These are phyloP conservation scores for Drosophila cracens DNA, from an alignment of 2,888 invertebrate species.

Conservation along the genomic window DNA sequence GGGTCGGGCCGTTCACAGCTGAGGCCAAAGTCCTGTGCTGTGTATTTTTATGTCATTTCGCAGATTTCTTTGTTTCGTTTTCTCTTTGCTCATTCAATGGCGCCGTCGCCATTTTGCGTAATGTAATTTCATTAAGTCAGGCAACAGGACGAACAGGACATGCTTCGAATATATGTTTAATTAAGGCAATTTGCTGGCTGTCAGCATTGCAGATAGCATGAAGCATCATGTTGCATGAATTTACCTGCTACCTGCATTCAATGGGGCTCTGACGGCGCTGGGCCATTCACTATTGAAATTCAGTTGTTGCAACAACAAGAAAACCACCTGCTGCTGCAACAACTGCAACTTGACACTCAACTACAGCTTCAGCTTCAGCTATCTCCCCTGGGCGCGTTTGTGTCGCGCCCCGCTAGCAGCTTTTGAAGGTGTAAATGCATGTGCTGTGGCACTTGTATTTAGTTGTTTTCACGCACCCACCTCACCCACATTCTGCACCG, in stretches of 20 bases:
- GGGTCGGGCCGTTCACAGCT: slow-evolving; percentile 5
- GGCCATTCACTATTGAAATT: slow-evolving; percentile 18
- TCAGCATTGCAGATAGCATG: slow-evolving; percentile 30
- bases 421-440: slow-evolving; percentile 45
- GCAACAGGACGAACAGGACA: slow-evolving; percentile 31
- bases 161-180: slow-evolving; percentile 49
- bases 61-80: slow-evolving; percentile 55
- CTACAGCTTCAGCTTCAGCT: slow-evolving; percentile 3
- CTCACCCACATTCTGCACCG: not conserved
- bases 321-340: slow-evolving; percentile 44
- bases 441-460: slow-evolving; percentile 44
- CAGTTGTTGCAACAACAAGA: slow-evolving; percentile 26
- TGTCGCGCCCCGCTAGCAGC: slow-evolving; percentile 27
- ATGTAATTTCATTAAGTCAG: slow-evolving; percentile 70
- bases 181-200: slow-evolving; percentile 53
- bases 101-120: slow-evolving; percentile 52
- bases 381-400: slow-evolving; percentile 47
- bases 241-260: slow-evolving; percentile 7
- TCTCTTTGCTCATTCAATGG: slow-evolving; percentile 26
- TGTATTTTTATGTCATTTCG: slow-evolving; percentile 41
- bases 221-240: slow-evolving; percentile 9
- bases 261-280: slow-evolving; percentile 2
- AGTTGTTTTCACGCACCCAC: not conserved
- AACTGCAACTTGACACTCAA: slow-evolving; percentile 2
- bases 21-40: slow-evolving; percentile 23